Evolutionary conservation across 2,113 vertebrate species (phyloP), one percentile per base, ranked within the genome.

Genomic region (Calyptomena viridis): DNA sequence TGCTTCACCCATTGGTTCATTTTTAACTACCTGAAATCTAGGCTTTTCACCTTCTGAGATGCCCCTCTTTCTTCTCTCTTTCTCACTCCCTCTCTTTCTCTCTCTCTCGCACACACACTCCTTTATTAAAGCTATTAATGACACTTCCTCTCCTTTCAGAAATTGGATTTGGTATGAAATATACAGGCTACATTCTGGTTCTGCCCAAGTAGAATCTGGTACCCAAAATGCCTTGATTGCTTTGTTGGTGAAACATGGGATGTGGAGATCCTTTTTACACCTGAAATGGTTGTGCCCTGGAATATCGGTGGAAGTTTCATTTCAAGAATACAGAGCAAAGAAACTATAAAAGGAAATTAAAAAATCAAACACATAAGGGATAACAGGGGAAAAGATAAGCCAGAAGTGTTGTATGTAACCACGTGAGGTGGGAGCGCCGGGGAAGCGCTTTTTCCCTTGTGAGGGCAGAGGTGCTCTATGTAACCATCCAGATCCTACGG

Each of bases 101-200:
- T 90, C 91, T 89, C 79, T 84, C 92, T 73, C 87, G 20, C 89
- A 9, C 95, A 89, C 95, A 58, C 90, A 63, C 91, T 92, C 94
- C 95, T 95, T 95, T 96, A 80, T 66, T 98, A 98, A 98, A 98
- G 98, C 98, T 98, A 98, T 98, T 96, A 87, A 92, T 72, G 81
- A 96, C 94, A 96, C 97, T 97, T 97, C 52, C 94, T 95, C 94
- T 94, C 94, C 97, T 98, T 97, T 97, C 96, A 89, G 91, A 91
- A 96, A 96, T 97, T 97, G 73, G 97, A 95, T 95, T 98, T 98
- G 97, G 97, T 97, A 97, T 96, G 97, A 92, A 97, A 96, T 95
- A 97, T 95, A 88, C 94, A 95, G 81, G 93, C 97, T 97, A 97
- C 88, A 97, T 97, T 97, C 97, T 93, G 95, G 94, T 96, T 97